Evolutionary conservation across 2,888 invertebrate species (phyloP).

Genomic region (Stenotaenia linearis): DNA sequence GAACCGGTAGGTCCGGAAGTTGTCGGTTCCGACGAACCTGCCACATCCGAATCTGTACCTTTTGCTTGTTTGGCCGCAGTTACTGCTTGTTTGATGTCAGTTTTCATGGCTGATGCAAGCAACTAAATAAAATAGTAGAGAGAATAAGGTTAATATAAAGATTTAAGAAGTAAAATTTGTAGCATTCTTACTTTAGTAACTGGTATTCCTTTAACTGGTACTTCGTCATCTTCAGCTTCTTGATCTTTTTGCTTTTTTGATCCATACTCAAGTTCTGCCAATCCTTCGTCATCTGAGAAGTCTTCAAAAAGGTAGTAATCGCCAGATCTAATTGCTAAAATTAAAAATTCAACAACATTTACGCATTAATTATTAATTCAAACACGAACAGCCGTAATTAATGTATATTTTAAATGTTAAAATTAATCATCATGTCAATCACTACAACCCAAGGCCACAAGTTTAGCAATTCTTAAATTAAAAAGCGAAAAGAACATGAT

Average conservation of each 20-base stretch:
- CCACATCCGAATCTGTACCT: slow-evolving; percentile 41
- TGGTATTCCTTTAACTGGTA: slow-evolving; percentile 42
- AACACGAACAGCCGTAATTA: too few species aligned
- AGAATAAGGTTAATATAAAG: background rate
- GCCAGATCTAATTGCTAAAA: slow-evolving; percentile 88
- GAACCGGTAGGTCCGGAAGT: slow-evolving; percentile 37
- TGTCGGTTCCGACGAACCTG: slow-evolving; percentile 40
- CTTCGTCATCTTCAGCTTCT: slow-evolving; percentile 39
- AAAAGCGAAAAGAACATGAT: too few species aligned
- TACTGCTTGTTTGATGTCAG: slow-evolving; percentile 60
- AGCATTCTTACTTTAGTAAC: slow-evolving; percentile 49
- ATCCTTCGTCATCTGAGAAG: slow-evolving; percentile 62
- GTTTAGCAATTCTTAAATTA: too few species aligned
- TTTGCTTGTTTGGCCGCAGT: slow-evolving; percentile 48
- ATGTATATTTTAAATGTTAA: too few species aligned
- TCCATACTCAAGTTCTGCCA: slow-evolving; percentile 39
- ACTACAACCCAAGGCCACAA: too few species aligned
- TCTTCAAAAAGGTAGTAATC: slow-evolving; percentile 99
- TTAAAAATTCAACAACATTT: background rate
- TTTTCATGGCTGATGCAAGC: slow-evolving; percentile 70
- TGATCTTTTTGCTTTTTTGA: slow-evolving; percentile 57
- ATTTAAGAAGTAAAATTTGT: background rate
- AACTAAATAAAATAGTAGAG: slow-evolving; percentile 52
- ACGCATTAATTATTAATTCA: background rate
- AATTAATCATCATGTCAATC: too few species aligned